A percentile compares a stretch with the other conserved stretches of the same genome.
These are phyloP conservation scores for Plecturocebus donacophilus DNA, from an alignment of 2,113 vertebrate species.

Conservation along the genomic window DNA sequence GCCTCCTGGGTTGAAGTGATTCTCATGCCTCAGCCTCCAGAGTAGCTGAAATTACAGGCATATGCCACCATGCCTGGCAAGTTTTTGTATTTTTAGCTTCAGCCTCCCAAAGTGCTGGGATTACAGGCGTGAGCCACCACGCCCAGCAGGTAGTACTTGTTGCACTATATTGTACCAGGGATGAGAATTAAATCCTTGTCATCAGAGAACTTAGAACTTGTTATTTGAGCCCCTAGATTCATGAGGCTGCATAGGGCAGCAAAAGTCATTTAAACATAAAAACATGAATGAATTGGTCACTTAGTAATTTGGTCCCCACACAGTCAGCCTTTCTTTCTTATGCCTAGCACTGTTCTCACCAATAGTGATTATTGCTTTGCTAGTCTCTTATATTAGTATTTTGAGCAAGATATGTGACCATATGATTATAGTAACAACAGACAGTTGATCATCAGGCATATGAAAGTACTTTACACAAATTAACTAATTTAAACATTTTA, in stretches of 20 bases:
- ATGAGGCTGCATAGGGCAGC: neutral
- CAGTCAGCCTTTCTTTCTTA: neutral
- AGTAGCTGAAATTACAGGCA: no score
- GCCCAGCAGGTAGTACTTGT: neutral
- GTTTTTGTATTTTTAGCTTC: no score
- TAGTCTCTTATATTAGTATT: neutral
- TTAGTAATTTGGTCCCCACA: neutral
- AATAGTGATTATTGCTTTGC: neutral
- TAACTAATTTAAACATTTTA: neutral
- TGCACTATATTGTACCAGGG: neutral
- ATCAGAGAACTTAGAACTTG: neutral
- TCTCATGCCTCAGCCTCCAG: no score
- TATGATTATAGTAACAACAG: neutral
- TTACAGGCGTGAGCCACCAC: no score
- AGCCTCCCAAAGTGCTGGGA: no score
- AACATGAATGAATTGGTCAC: neutral
- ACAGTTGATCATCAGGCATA: neutral
- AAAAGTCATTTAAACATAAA: neutral
- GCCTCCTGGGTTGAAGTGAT: no score
- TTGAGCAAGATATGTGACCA: neutral
- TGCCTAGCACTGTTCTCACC: neutral
- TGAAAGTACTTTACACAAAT: neutral
- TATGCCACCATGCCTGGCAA: no score
- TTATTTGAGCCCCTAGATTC: neutral
- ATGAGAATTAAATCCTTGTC: neutral